A percentile compares a stretch with the other conserved stretches of the same genome.
These are phyloP conservation scores for Semicossyphus pulcher DNA, from an alignment of 2,113 vertebrate genomes.

Conservation along the genomic window DNA sequence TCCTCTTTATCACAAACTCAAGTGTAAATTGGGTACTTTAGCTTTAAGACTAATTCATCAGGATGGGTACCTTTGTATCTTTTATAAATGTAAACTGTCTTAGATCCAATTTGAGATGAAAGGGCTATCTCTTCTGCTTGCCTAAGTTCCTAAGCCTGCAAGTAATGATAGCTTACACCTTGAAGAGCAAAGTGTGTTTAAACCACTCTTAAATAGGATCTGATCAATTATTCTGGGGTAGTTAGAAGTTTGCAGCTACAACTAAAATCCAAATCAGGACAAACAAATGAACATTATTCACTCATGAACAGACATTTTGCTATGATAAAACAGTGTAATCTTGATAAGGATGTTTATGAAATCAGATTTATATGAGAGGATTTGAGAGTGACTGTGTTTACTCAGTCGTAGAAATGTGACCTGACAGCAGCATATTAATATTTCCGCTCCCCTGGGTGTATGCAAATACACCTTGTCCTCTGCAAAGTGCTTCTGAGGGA, in stretches of 20 bases:
- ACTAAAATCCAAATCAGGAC: neutral
- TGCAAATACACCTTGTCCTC: conserved; percentile 74
- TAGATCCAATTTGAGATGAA: conserved; percentile 12
- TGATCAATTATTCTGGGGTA: too few species aligned
- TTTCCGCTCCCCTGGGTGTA: conserved; percentile 68
- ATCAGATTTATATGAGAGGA: conserved; percentile 29
- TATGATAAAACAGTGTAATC: neutral
- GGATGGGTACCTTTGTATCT: neutral
- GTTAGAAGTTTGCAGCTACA: neutral
- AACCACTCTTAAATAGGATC: neutral
- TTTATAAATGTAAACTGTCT: neutral
- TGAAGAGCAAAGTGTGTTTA: neutral
- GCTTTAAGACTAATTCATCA: neutral
- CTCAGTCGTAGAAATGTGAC: conserved; percentile 63
- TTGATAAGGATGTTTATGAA: neutral
- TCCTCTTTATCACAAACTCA: neutral
- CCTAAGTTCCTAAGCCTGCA: neutral
- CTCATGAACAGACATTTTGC: neutral
- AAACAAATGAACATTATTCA: neutral
- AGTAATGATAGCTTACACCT: neutral
- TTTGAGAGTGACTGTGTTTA: conserved; percentile 63
- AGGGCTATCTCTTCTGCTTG: neutral
- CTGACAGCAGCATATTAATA: conserved; percentile 75
- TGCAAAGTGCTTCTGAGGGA: conserved; percentile 63
- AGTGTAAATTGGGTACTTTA: neutral